Conservation (phyloP, 2,888 invertebrate species). For the Scaptomyza caliginosa region DNA sequence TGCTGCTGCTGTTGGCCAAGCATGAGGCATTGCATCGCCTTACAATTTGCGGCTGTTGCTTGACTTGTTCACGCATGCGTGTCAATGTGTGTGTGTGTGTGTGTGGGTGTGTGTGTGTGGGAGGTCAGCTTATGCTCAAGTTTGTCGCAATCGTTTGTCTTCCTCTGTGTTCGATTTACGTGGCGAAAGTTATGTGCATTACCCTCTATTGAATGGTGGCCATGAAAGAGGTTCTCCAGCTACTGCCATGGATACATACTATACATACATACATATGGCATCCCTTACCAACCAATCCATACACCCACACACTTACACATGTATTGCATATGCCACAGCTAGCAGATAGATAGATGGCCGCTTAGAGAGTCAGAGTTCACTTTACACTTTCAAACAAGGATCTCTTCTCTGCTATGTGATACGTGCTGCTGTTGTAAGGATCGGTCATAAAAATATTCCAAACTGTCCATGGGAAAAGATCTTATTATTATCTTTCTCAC, state of each 20-base stretch:
- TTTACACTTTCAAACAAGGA: not conserved
- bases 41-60: constrained; percentile 64
- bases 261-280: constrained; percentile 34
- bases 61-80: constrained; percentile 18
- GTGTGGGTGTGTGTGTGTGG: not conserved
- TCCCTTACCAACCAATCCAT: not conserved
- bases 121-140: constrained; percentile 24
- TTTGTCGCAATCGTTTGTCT: not conserved
- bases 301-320: constrained; percentile 4
- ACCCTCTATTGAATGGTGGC: constrained; percentile 34
- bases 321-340: constrained; percentile 52
- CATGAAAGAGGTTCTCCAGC: constrained; percentile 11
- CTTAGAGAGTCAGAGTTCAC: constrained; percentile 9
- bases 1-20: constrained; percentile 33
- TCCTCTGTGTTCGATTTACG: constrained; percentile 40
- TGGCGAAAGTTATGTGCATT: constrained; percentile 43
- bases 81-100: not conserved
- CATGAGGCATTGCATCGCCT: constrained; percentile 51
- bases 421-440: too few species aligned
- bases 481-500: too few species aligned
- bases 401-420: not conserved
- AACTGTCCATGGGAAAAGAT: too few species aligned
- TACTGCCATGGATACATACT: constrained; percentile 15
- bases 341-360: constrained; percentile 53
- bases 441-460: too few species aligned